Conservation (phyloP, 1,140 invertebrate species). For the Diplogasteroides magnus region DNA sequence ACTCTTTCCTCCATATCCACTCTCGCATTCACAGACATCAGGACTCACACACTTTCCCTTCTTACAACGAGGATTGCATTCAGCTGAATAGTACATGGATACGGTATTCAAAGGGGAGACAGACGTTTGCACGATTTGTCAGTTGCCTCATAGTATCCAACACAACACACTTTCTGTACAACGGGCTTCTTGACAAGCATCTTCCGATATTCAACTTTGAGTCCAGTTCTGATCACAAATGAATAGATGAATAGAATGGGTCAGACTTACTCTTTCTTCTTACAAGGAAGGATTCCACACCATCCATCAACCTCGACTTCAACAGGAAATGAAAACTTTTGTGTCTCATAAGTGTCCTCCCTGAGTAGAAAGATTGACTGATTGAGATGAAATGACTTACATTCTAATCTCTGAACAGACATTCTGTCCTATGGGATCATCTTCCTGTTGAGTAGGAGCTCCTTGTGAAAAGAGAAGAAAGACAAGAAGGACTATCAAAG, state of each 20-base stretch:
- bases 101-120: slow-evolving; percentile 13
- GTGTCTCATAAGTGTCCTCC: not conserved
- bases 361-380: not conserved
- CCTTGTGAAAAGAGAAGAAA: no score
- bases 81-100: slow-evolving; percentile 57
- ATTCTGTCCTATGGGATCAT: no score
- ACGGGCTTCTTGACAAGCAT: slow-evolving; percentile 67
- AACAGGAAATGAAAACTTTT: not conserved
- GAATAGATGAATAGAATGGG: not conserved
- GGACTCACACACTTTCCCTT: slow-evolving; percentile 78
- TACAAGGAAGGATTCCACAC: not conserved
- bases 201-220: slow-evolving; percentile 49
- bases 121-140: slow-evolving; percentile 43
- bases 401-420: not conserved
- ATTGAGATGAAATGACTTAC: not conserved
- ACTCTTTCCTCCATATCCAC: slow-evolving; percentile 76
- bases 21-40: slow-evolving; percentile 76
- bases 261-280: not conserved
- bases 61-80: slow-evolving; percentile 73
- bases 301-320: not conserved
- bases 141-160: slow-evolving; percentile 68
- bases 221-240: slow-evolving; percentile 44
- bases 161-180: slow-evolving; percentile 76
- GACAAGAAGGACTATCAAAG: no score
- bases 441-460: no score